Conservation (phyloP, 2,113 vertebrate species). For the Cinclus mexicanus region DNA sequence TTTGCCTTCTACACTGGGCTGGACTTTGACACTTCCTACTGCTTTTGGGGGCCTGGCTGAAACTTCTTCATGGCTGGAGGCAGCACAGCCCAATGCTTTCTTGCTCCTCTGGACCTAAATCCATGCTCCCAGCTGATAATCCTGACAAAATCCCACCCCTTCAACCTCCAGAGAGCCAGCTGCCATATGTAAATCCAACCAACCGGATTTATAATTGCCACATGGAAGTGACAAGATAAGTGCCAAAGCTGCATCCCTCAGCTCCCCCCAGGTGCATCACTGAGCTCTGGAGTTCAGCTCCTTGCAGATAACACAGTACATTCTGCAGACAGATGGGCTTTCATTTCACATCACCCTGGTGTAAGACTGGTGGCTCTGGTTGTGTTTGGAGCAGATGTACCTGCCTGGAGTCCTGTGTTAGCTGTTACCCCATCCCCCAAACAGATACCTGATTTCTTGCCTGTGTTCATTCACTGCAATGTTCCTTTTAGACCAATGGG, state of each 20-base stretch:
- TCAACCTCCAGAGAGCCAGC: not conserved
- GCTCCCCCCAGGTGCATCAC: not conserved
- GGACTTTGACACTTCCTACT: slow-evolving; percentile 10
- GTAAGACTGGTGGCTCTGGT: not conserved
- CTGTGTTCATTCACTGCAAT: not conserved
- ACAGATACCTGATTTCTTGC: not conserved
- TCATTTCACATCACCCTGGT: not conserved
- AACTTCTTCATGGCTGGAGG: not conserved
- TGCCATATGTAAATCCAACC: not conserved
- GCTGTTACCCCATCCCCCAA: not conserved
- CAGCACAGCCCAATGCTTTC: not conserved
- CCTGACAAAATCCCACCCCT: not conserved
- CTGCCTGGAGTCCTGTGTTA: not conserved
- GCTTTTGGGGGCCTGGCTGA: slow-evolving; percentile 5
- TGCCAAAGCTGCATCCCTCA: not conserved
- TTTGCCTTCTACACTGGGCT: not conserved
- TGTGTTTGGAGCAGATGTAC: not conserved
- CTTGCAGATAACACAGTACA: not conserved
- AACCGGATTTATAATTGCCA: not conserved
- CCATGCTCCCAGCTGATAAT: not conserved
- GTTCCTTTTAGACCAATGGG: not conserved
- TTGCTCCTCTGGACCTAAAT: not conserved
- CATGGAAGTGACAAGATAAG: not conserved
- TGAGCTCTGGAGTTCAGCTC: not conserved
- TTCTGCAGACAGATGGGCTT: not conserved